Evolutionary conservation across 37 sponge, comb jelly and placozoan genomes (phyloP).

Genomic region (Beroe ovata): DNA sequence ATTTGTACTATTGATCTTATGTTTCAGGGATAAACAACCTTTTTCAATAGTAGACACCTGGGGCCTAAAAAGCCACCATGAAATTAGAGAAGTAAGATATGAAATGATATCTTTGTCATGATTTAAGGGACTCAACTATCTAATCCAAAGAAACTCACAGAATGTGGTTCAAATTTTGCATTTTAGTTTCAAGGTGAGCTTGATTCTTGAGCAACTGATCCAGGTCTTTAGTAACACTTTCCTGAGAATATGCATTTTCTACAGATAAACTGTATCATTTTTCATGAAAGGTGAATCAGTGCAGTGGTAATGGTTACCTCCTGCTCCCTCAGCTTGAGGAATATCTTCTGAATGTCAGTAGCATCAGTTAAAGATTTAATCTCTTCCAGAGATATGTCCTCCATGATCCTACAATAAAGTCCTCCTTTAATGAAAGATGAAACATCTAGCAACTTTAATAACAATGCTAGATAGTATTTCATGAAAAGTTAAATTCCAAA

Average conservation of each 20-base stretch:
- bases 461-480: too few species aligned
- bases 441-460: too few species aligned
- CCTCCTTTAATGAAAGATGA: too few species aligned
- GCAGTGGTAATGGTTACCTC: too few species aligned
- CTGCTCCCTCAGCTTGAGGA: slow-evolving; percentile 27
- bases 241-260: slow-evolving; percentile 12
- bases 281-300: not conserved
- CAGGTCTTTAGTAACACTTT: slow-evolving; percentile 41
- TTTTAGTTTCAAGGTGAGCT: slow-evolving; percentile 61
- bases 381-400: slow-evolving; percentile 9
- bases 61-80: slow-evolving; percentile 1
- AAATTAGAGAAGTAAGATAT: too few species aligned
- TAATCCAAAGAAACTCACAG: slow-evolving; percentile 56
- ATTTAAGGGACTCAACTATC: too few species aligned
- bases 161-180: slow-evolving; percentile 42
- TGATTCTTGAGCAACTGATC: slow-evolving; percentile 49
- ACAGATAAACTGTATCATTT: not conserved
- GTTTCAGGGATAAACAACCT: slow-evolving; percentile 15
- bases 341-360: slow-evolving; percentile 17
- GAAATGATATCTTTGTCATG: too few species aligned
- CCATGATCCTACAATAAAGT: not conserved
- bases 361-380: slow-evolving; percentile 6
- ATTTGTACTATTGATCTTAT: slow-evolving; percentile 19
- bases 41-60: slow-evolving; percentile 44
- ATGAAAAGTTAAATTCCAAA: too few species aligned